Base-by-base conservation (phyloP, 2,113 vertebrate species). In the Phylloscopus whistleri region DNA sequence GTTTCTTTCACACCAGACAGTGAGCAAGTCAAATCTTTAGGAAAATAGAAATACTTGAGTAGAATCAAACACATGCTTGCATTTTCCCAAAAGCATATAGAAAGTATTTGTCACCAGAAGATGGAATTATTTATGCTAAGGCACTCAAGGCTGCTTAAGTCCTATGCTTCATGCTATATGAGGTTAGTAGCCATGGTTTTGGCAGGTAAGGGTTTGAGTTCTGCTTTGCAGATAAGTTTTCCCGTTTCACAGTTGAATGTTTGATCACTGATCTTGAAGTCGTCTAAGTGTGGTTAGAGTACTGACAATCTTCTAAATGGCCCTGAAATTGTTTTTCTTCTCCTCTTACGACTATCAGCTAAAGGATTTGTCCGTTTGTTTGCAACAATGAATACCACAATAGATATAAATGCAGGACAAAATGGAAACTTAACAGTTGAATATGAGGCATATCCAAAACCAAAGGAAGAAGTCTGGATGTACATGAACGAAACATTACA, bases 391-490 rank as follows among this genome's bases (percentile, higher is more conserved):
- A 99, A 99, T 95, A 97, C 97, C 44, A 99, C 98, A 7, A 87
- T 99, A 76, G 98, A 98, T 66, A 98, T 99, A n/a, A 99, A 98
- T 10, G 98, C 98, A 24, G 99, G 99, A 6, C 98, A 99, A 92
- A 99, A 98, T 89, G 96, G 99, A 59, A 97, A 98, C 31, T 95
- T 99, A 85, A 94, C 92, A 24, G 98, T 99, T 26, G 97, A 98
- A 26, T 98, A 99, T 49, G 98, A 99, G 60, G 98, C 99, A 1
- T 99, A 99, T 91, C 99, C 99, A 13, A 98, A 96, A 84, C 99
- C 98, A 0, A 97, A 97, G 56, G 95, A 94, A 16, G 96, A 98
- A 62, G 96, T 98, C 87, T 99, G 99, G 99, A 98, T 98, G 79
- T 99, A 99, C 81, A 98, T 98, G 97, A 98, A 98, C 1, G 95